A percentile compares a stretch with the other conserved stretches of the same genome.
Evolutionary conservation across 1,140 invertebrate genomes (phyloP).

Genomic region (Diuraphis noxia): DNA sequence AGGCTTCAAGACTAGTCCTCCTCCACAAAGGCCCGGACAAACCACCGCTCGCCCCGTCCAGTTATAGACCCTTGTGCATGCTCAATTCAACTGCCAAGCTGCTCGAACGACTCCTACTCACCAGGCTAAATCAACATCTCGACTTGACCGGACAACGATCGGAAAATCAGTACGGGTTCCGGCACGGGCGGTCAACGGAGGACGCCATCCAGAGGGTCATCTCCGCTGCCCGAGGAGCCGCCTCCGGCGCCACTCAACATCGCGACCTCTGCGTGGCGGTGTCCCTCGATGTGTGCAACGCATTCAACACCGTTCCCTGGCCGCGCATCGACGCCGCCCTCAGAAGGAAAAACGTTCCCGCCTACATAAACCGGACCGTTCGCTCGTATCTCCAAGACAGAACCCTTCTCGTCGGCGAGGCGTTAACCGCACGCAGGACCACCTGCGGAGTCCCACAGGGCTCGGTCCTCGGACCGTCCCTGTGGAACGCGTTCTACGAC

Average conservation of each 20-base stretch:
- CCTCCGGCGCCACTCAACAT: rapidly evolving
- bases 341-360: rapidly evolving
- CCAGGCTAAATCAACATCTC: not conserved
- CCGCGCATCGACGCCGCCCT: not conserved
- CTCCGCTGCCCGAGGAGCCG: not conserved
- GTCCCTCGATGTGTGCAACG: not conserved
- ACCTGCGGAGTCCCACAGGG: not conserved
- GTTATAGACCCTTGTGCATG: not conserved
- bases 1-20: not conserved
- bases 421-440: rapidly evolving
- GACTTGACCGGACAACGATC: not conserved
- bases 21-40: not conserved
- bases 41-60: rapidly evolving
- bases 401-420: not conserved
- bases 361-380: rapidly evolving
- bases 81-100: not conserved
- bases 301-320: not conserved
- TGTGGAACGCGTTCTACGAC: constrained; percentile 3
- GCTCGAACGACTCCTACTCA: not conserved
- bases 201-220: not conserved
- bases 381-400: not conserved
- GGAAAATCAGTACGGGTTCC: not conserved
- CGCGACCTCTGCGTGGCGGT: not conserved
- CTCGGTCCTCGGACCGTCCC: not conserved
- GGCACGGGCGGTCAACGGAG: not conserved